Evolutionary conservation across 2,888 invertebrate genomes (phyloP).

Genomic region (Ditylenchus weischeri): DNA sequence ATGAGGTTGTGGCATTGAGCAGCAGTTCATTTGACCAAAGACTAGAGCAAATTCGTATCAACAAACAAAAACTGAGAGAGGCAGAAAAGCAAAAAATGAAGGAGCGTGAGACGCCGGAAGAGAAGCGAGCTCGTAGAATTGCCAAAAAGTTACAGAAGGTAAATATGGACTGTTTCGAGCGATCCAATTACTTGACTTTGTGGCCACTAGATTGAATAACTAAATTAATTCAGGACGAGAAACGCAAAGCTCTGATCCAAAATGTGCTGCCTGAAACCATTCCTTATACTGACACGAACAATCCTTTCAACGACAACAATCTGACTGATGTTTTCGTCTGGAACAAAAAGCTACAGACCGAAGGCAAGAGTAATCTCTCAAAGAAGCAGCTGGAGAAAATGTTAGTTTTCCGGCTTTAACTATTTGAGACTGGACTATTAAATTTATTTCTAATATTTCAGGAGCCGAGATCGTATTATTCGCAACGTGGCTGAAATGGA

Average conservation of each 20-base stretch:
- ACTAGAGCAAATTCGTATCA: slow-evolving; percentile 26
- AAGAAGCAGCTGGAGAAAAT: slow-evolving; percentile 46
- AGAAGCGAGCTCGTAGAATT: slow-evolving; percentile 79
- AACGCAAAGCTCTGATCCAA: slow-evolving; percentile 14
- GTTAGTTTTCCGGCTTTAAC: slow-evolving; percentile 18
- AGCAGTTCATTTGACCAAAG: slow-evolving; percentile 19
- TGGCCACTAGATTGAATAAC: not conserved
- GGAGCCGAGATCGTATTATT: slow-evolving; percentile 42
- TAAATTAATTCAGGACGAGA: slow-evolving; percentile 30
- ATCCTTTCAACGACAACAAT: slow-evolving; percentile 96
- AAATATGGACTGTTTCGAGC: not conserved
- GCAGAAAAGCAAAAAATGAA: slow-evolving; percentile 66
- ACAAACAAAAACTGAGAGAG: slow-evolving; percentile 38
- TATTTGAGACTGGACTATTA: slow-evolving; percentile 2
- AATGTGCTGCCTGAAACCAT: slow-evolving; percentile 67
- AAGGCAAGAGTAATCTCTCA: slow-evolving; percentile 66
- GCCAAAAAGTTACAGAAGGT: slow-evolving; percentile 70
- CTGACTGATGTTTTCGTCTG: slow-evolving; percentile 91
- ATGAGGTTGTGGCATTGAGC: not conserved
- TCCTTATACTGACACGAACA: slow-evolving; percentile 91
- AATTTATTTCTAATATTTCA: slow-evolving; percentile 20
- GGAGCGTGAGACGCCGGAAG: slow-evolving; percentile 88
- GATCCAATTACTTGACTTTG: not conserved
- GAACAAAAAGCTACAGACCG: slow-evolving; percentile 89
- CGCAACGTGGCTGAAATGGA: slow-evolving; percentile 73